Evolutionary conservation across 2,797 vertebrate genomes (phyloP), one percentile per base, ranked within the genome.

Genomic region (Coregonus suidteri): DNA sequence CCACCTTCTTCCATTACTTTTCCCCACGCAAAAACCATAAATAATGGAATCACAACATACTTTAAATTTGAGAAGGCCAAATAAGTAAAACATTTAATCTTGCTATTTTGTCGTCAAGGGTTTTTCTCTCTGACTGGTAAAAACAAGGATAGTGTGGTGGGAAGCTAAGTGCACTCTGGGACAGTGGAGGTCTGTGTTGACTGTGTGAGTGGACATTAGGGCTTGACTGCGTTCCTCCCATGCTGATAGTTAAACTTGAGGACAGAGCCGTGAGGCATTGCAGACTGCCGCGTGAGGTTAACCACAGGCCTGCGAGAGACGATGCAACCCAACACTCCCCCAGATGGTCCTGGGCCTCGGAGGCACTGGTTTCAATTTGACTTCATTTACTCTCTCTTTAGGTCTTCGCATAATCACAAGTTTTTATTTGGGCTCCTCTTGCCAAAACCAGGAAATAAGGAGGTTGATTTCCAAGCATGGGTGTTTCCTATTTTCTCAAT

Each of bases 271-370:
- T 18, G 16, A 59, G 18, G n/a, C n/a, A n/a, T 59, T 59, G 56
- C 18, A 59, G 30, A 34, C 30, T 66, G 64, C 90, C 88, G 85
- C 56, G 59, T 77, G 91, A 94, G 91, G 92, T 90, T 92, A 93
- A 93, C 93, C 93, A 89, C 88, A 90, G 84, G 81, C 79, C 89
- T 89, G 86, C 84, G 79, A 93, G 91, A 91, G 74, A 70, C 14
- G 25, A 87, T 86, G 93, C 88, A 73, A 85, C 89, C 87, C 4
- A 77, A 93, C 94, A 93, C 93, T 93, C 76, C 75, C 37, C 88
- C 95, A 95, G 92, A 95, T 96, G 95, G 93, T 95, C 82, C 86
- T 85, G 85, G 91, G 93, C 88, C 88, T 88, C 88, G 62, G 80
- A 86, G 71, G 82, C 83, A 89, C 85, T 82, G 91, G 88, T 90